A percentile compares a stretch with the other conserved stretches of the same genome.
Conservation (phyloP, 2,113 vertebrate genomes). For the Phaethornis superciliosus region DNA sequence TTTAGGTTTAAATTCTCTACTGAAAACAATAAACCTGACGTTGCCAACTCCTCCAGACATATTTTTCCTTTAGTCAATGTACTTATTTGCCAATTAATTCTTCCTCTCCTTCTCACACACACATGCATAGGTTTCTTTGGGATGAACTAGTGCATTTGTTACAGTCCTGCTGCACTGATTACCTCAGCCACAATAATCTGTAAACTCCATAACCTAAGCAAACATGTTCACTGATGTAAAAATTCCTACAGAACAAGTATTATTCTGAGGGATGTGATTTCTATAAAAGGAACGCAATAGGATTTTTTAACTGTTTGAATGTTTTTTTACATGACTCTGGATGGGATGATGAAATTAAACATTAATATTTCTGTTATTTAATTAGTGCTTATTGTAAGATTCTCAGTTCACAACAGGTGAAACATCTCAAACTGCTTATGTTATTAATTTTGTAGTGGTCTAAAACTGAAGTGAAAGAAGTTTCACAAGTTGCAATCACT, state of each 20-base stretch:
- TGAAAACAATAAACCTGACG: conserved; percentile 61
- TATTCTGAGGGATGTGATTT: neutral
- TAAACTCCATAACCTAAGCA: neutral
- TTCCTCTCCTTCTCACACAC: neutral
- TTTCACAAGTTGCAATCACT: neutral
- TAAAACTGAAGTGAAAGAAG: neutral
- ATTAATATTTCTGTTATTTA: neutral
- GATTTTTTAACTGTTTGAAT: neutral
- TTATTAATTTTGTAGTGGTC: neutral
- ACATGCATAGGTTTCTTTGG: neutral
- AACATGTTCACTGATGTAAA: neutral
- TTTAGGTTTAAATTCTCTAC: conserved; percentile 32
- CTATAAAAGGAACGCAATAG: neutral
- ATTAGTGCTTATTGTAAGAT: neutral
- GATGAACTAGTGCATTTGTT: neutral
- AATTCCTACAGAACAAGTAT: neutral
- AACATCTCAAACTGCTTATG: neutral
- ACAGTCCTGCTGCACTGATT: neutral
- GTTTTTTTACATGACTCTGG: neutral
- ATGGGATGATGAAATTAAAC: neutral
- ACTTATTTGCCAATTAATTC: conserved; percentile 11
- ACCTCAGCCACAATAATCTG: neutral
- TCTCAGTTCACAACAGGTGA: neutral
- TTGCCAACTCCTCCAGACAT: conserved; percentile 24
- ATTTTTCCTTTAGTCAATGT: conserved; percentile 5